Percentiles rank a stretch among this genome's conserved stretches.
These are phyloP conservation scores for Hemaris fuciformis DNA, from an alignment of 2,888 invertebrate species.

Conservation along the genomic window DNA sequence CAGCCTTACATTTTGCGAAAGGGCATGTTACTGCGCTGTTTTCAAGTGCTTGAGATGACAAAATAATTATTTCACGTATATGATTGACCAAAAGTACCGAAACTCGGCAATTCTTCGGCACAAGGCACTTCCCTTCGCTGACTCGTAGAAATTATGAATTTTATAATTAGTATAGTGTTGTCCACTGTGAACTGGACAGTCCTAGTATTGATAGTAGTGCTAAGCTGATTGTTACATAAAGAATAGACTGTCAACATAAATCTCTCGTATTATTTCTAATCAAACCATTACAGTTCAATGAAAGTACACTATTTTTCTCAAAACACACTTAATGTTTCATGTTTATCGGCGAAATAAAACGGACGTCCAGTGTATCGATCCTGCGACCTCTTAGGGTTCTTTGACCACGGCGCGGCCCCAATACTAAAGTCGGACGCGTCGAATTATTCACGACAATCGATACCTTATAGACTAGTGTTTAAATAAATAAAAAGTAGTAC, in stretches of 20 bases:
- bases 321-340: neutral
- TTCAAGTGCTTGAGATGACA: too few relatives aligned
- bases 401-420: conserved; percentile 12
- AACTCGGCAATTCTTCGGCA: too few relatives aligned
- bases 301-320: neutral
- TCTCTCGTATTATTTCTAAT: too few relatives aligned
- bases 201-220: neutral
- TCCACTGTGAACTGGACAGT: too few relatives aligned
- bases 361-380: conserved; percentile 16
- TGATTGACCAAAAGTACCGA: too few relatives aligned
- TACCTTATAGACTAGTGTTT: neutral
- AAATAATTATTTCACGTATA: too few relatives aligned
- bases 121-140: too few relatives aligned
- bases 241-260: too few relatives aligned
- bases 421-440: conserved; percentile 15
- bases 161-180: too few relatives aligned
- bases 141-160: neutral
- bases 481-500: neutral
- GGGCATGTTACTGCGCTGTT: too few relatives aligned
- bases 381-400: conserved; percentile 19
- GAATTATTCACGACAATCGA: conserved; percentile 21
- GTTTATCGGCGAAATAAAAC: neutral
- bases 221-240: neutral
- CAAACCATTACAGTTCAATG: too few relatives aligned
- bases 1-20: too few relatives aligned